Conservation (phyloP, 2,797 vertebrate genomes). For the Monodelphis domestica region DNA sequence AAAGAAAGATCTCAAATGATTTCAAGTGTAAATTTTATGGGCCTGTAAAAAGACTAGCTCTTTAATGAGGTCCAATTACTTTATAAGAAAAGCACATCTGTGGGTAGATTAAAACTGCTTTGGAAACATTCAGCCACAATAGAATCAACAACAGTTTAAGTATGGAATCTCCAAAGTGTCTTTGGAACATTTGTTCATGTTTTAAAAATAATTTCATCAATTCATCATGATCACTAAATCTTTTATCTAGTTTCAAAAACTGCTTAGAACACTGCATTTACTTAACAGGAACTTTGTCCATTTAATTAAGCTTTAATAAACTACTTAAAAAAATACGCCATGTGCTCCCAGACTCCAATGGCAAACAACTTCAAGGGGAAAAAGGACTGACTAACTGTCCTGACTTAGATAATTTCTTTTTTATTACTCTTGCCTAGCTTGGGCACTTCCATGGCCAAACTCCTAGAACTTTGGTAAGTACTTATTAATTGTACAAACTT, state of each 20-base stretch:
- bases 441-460: neutral
- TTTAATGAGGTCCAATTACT: constrained; percentile 35
- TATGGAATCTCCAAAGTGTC: neutral
- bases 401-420: neutral
- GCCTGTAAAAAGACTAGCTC: neutral
- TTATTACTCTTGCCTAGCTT: neutral
- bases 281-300: neutral
- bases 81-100: constrained; percentile 21
- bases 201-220: neutral
- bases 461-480: neutral
- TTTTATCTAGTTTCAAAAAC: constrained; percentile 32
- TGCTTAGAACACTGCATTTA: constrained; percentile 22
- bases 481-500: neutral
- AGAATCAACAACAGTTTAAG: constrained; percentile 17
- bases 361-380: neutral
- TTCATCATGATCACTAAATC: constrained; percentile 33
- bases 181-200: constrained; percentile 10
- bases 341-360: neutral
- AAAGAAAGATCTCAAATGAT: constrained; percentile 39
- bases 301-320: neutral
- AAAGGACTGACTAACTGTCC: neutral
- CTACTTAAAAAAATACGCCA: constrained; percentile 7
- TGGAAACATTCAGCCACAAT: neutral
- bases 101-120: constrained; percentile 1
- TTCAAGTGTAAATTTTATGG: constrained; percentile 15